A percentile compares a stretch with the other conserved stretches of the same genome.
phyloP scores from a whole-genome alignment of 1,140 invertebrate genomes.

The Caenorhabditis briggsae region DNA sequence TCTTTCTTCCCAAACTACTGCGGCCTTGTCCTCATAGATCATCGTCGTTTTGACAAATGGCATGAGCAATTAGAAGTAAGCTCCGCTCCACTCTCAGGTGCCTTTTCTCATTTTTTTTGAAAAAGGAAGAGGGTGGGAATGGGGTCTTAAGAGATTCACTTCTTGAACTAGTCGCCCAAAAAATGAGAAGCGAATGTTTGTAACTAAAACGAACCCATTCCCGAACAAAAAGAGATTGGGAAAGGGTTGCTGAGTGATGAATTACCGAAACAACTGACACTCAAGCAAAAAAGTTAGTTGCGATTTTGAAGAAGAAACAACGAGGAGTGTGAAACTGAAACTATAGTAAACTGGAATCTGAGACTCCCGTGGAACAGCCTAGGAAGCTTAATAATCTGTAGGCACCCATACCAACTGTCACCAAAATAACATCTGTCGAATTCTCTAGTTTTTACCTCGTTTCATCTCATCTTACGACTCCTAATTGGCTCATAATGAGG shows the following conservation, averaged over 20 bases:
- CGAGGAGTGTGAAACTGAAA: background rate
- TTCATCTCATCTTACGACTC: conserved; percentile 24
- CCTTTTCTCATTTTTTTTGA: background rate
- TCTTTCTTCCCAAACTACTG: conserved; percentile 31
- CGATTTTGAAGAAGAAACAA: background rate
- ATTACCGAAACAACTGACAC: conserved; percentile 54
- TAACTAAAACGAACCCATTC: conserved; percentile 45
- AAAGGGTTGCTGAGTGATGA: conserved; percentile 36
- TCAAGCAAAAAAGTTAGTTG: background rate
- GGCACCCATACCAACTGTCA: background rate
- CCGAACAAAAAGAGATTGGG: conserved; percentile 21
- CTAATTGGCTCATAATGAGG: conserved; percentile 43
- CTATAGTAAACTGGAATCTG: background rate
- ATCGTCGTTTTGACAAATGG: conserved; percentile 54
- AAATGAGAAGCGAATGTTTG: conserved; percentile 34
- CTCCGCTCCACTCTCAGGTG: conserved; percentile 33
- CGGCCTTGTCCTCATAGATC: conserved; percentile 41
- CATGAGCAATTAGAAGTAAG: conserved; percentile 44
- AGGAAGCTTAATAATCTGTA: background rate
- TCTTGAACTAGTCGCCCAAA: conserved; percentile 8
- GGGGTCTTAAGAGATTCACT: conserved; percentile 36
- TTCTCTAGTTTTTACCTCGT: background rate
- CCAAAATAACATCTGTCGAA: conserved; percentile 43
- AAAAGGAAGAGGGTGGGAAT: background rate
- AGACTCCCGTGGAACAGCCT: too few relatives aligned